Evolutionary conservation across 64 coral and sea anemone genomes (phyloP).

Genomic region (Platygyra sinensis): DNA sequence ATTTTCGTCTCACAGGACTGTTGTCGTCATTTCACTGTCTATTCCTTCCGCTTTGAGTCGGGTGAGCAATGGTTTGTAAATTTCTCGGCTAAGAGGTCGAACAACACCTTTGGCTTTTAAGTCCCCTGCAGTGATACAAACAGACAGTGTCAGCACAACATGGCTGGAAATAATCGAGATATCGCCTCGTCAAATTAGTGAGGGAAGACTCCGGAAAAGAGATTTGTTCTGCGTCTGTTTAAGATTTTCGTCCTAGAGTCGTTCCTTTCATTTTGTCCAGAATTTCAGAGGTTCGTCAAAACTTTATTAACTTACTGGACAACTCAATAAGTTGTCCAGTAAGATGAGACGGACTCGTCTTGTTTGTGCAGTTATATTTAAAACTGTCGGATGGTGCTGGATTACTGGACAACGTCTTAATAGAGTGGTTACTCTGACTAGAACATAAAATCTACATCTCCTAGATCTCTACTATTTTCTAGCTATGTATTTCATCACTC

Average conservation of each 20-base stretch:
- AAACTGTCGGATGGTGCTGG: too few species aligned
- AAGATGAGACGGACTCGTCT: too few species aligned
- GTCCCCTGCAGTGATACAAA: constrained; percentile 60
- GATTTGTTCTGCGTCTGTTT: too few species aligned
- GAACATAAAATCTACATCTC: neutral
- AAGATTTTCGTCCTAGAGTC: too few species aligned
- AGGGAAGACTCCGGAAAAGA: too few species aligned
- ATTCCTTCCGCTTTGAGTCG: constrained; percentile 87
- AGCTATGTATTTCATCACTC: neutral
- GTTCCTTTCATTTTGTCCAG: too few species aligned
- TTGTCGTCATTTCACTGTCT: constrained; percentile 52
- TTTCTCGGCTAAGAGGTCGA: constrained; percentile 69
- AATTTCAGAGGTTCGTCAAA: too few species aligned
- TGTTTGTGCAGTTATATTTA: too few species aligned
- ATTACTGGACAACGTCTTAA: too few species aligned
- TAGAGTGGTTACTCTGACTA: neutral
- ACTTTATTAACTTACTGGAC: too few species aligned
- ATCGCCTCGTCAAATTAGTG: neutral
- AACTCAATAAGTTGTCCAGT: too few species aligned
- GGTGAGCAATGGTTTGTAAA: constrained; percentile 88
- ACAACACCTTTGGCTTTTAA: constrained; percentile 73
- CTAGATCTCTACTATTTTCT: neutral
- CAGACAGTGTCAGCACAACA: neutral
- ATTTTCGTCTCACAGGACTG: neutral
- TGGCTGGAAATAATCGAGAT: neutral